Percentiles rank a stretch among this genome's conserved stretches.
These are phyloP conservation scores for Umimayanthus chanpuru DNA, from an alignment of 92 coral and sea anemone species.

Conservation along the genomic window DNA sequence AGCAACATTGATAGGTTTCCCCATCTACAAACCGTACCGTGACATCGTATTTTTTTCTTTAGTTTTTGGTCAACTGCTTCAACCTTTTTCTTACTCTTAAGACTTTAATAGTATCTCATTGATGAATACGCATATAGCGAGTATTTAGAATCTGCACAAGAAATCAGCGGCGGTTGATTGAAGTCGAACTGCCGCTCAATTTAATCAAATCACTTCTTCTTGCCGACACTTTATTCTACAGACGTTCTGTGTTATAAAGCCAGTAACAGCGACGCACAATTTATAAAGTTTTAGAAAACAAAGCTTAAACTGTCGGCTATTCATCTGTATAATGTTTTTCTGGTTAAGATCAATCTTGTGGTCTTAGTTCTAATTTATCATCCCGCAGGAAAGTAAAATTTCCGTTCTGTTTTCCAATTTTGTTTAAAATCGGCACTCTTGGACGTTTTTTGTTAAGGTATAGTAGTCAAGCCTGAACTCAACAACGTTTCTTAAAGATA, in stretches of 20 bases:
- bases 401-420: neutral
- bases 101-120: neutral
- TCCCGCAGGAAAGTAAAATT: neutral
- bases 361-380: neutral
- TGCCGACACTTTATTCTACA: neutral
- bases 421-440: too few species aligned
- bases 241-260: neutral
- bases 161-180: neutral
- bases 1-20: neutral
- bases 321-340: neutral
- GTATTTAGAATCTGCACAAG: neutral
- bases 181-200: neutral
- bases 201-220: neutral
- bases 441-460: too few species aligned
- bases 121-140: neutral
- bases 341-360: neutral
- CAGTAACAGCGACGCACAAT: neutral
- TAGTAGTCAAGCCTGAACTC: neutral
- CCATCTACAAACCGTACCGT: too few species aligned
- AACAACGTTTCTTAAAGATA: neutral
- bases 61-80: too few species aligned
- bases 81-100: neutral
- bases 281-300: neutral
- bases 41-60: neutral
- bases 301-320: constrained; percentile 10